Percentiles rank a stretch among this genome's conserved stretches.
phyloP scores from a whole-genome alignment of 2,888 invertebrate genomes.

The Leucophora obtusa region DNA sequence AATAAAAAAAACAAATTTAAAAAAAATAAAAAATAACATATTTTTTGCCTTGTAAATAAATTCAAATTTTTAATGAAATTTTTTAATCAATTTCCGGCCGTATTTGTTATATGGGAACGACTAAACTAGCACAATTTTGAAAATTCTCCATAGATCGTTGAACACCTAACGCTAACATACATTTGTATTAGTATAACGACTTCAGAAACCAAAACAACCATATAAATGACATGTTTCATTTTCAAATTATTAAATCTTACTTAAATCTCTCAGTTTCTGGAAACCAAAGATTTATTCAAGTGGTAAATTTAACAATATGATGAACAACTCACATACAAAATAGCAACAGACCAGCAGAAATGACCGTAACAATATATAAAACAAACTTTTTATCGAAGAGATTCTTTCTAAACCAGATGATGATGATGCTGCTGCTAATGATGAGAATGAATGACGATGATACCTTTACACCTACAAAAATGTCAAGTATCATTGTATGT shows the following conservation, averaged over 20 bases:
- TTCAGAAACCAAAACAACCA: constrained; percentile 3
- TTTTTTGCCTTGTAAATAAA: no score
- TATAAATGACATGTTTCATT: constrained; percentile 4
- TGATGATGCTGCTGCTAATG: constrained; percentile 23
- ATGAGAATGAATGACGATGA: constrained; percentile 13
- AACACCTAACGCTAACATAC: no score
- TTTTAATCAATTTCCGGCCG: no score
- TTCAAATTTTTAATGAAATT: no score
- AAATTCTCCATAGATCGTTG: no score
- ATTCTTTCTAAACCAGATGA: constrained; percentile 46
- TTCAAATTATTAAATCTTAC: constrained; percentile 6
- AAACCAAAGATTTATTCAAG: constrained; percentile 34
- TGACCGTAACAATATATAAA: constrained; percentile 42
- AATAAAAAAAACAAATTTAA: no score
- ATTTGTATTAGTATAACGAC: neutral
- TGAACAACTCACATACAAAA: constrained; percentile 6
- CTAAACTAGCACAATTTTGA: no score
- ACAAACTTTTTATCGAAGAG: constrained; percentile 42
- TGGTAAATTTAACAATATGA: constrained; percentile 54
- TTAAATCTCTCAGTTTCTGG: neutral
- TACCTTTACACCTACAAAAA: constrained; percentile 58
- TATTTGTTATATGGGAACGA: no score
- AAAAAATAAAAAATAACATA: no score
- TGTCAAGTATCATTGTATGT: constrained; percentile 49
- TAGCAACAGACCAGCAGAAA: constrained; percentile 17